Conservation (phyloP, 2,113 vertebrate genomes). For the Gallinago jamesoni region DNA sequence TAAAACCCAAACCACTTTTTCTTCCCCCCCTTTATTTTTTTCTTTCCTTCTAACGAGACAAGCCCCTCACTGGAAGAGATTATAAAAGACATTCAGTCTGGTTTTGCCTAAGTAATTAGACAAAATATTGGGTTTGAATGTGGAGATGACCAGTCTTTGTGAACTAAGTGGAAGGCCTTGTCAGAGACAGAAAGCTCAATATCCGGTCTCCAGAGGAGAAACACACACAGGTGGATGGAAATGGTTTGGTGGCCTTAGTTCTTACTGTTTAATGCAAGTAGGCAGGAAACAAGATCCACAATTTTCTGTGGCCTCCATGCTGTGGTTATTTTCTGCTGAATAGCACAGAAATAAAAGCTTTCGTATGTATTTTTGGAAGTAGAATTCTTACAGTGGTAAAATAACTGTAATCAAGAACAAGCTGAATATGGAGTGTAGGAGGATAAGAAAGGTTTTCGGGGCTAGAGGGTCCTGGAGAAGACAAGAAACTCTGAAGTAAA, state of each 20-base stretch:
- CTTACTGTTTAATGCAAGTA: background rate
- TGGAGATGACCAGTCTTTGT: background rate
- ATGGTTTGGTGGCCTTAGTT: background rate
- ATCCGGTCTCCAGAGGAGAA: background rate
- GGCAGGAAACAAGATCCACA: slow-evolving; percentile 34
- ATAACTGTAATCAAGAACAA: slow-evolving; percentile 57
- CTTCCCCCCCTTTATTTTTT: background rate
- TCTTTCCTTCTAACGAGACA: background rate
- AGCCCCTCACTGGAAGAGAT: background rate
- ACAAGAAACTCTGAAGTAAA: slow-evolving; percentile 33
- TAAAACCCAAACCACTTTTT: background rate
- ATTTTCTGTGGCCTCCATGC: slow-evolving; percentile 43
- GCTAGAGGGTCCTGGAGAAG: slow-evolving; percentile 20
- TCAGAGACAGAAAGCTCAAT: background rate
- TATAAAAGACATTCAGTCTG: background rate
- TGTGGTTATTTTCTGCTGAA: slow-evolving; percentile 67
- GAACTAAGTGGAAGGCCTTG: background rate
- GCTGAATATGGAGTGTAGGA: slow-evolving; percentile 46
- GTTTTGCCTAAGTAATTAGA: background rate
- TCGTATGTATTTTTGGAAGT: slow-evolving; percentile 55
- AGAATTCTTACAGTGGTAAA: slow-evolving; percentile 45
- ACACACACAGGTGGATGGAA: background rate
- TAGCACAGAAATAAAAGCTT: slow-evolving; percentile 59
- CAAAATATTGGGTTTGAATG: background rate
- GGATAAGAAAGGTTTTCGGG: slow-evolving; percentile 25